These are phyloP conservation scores for Pelodiscus sinensis DNA, from an alignment of 2,113 vertebrate genomes.

Conservation along the genomic window DNA sequence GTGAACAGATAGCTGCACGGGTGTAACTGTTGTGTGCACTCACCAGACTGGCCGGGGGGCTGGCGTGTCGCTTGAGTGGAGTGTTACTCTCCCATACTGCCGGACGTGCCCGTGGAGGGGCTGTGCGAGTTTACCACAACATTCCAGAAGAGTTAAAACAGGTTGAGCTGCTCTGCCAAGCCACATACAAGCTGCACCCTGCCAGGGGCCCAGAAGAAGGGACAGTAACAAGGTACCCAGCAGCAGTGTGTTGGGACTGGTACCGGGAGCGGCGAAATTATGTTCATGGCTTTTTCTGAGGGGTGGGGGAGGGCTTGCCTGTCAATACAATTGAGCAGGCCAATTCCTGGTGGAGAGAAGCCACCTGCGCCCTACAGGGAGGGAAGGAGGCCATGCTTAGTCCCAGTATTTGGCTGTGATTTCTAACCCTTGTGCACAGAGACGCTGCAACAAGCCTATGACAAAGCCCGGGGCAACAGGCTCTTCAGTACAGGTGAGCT, in stretches of 20 bases:
- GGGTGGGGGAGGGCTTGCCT: no score
- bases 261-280: not conserved
- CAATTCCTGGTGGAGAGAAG: not conserved
- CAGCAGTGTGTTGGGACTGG: not conserved
- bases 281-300: not conserved
- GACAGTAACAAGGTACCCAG: not conserved
- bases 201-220: not conserved
- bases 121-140: no score
- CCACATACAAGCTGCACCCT: not conserved
- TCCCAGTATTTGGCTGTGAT: not conserved
- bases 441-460: not conserved
- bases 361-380: no score
- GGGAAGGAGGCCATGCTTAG: no score
- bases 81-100: not conserved
- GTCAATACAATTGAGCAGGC: not conserved
- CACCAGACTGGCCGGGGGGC: not conserved
- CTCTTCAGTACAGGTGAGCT: not conserved
- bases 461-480: not conserved
- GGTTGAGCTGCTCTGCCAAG: no score
- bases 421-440: not conserved
- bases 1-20: not conserved
- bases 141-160: no score
- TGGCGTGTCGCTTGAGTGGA: not conserved
- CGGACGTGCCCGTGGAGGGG: not conserved
- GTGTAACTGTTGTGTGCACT: not conserved